Evolutionary conservation across 2,797 vertebrate species (phyloP).

Genomic region (Petrocephalus schoutedeni): DNA sequence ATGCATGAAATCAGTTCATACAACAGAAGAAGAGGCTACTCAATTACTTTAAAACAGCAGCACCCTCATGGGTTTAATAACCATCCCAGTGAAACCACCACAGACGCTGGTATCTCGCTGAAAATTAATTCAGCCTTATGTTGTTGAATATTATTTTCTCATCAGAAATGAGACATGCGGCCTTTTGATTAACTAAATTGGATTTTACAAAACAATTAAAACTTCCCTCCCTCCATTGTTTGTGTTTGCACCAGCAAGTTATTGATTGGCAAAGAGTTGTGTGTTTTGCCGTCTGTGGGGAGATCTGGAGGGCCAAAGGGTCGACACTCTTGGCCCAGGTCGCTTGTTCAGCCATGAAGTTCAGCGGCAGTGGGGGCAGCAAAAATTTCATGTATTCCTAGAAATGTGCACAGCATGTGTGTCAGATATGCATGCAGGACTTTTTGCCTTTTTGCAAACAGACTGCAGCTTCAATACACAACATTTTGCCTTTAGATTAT

Average conservation of each 20-base stretch:
- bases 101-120: conserved; percentile 32
- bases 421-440: not conserved
- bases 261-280: conserved; percentile 49
- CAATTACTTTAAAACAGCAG: conserved; percentile 44
- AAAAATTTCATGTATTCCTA: conserved; percentile 8
- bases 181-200: conserved; percentile 27
- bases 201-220: conserved; percentile 31
- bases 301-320: conserved; percentile 35
- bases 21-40: conserved; percentile 46
- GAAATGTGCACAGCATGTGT: conserved; percentile 17
- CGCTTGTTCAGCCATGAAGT: conserved; percentile 18
- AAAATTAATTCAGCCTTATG: conserved; percentile 24
- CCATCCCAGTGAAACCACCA: conserved; percentile 41
- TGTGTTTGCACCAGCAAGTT: conserved; percentile 13
- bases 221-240: conserved; percentile 40
- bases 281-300: conserved; percentile 41
- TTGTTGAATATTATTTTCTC: conserved; percentile 23
- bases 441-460: not conserved
- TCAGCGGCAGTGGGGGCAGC: not conserved
- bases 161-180: conserved; percentile 9
- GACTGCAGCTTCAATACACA: conserved; percentile 5
- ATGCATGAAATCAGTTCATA: conserved; percentile 40
- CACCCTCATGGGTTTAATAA: conserved; percentile 38
- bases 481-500: not conserved
- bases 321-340: not conserved